These are phyloP conservation scores for Labroides dimidiatus DNA, from an alignment of 2,797 vertebrate species.

Conservation along the genomic window DNA sequence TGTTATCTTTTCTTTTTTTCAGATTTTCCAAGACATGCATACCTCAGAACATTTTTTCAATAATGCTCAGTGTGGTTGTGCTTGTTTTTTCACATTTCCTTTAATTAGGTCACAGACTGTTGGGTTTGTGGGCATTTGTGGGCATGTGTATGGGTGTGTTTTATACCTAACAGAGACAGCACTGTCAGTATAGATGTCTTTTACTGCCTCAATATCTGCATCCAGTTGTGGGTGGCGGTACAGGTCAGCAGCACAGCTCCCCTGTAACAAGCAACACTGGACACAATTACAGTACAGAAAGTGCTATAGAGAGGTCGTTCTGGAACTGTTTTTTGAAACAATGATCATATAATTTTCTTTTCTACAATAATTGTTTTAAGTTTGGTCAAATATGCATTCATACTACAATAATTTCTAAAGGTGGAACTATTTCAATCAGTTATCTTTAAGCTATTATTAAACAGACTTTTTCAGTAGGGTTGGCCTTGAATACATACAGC, in stretches of 20 bases:
- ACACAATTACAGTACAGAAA: conserved; percentile 43
- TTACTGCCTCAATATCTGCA: conserved; percentile 97
- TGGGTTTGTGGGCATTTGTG: conserved; percentile 12
- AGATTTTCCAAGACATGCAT: not conserved
- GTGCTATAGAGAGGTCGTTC: not conserved
- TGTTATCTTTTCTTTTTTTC: not conserved
- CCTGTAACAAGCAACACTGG: conserved; percentile 80
- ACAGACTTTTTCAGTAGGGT: too few relatives aligned
- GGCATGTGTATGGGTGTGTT: conserved; percentile 2
- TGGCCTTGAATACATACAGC: too few relatives aligned
- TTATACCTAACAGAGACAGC: conserved; percentile 93
- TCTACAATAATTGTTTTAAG: not conserved
- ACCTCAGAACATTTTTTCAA: not conserved
- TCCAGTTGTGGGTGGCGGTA: conserved; percentile 98
- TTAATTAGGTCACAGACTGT: not conserved
- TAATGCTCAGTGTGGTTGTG: not conserved
- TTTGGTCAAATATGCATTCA: not conserved
- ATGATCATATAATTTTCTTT: not conserved
- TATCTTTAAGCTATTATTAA: not conserved
- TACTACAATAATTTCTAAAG: not conserved
- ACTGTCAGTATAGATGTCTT: conserved; percentile 98
- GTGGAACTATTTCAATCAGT: not conserved
- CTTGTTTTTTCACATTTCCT: not conserved
- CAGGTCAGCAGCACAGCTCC: conserved; percentile 96
- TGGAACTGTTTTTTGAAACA: not conserved